These are phyloP conservation scores for Augiades crinisus DNA, from an alignment of 2,888 invertebrate genomes.

Conservation along the genomic window DNA sequence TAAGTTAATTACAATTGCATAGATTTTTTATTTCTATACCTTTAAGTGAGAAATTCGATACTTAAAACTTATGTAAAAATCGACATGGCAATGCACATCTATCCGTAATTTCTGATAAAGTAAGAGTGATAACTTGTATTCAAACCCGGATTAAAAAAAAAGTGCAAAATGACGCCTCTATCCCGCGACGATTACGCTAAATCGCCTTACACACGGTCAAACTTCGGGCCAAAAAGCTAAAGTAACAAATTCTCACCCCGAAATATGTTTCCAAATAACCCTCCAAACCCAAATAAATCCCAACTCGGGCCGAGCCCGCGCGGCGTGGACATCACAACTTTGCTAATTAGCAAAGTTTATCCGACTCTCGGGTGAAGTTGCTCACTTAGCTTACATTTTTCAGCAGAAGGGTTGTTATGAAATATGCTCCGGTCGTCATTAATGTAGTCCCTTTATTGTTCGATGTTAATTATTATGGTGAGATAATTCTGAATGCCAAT, in stretches of 20 bases:
- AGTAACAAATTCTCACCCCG: not conserved
- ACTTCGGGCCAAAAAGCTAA: not conserved
- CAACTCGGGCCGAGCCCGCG: not conserved
- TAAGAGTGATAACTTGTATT: no score
- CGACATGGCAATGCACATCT: no score
- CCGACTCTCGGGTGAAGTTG: slow-evolving; percentile 1
- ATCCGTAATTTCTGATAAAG: no score
- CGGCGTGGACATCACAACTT: slow-evolving; percentile 15
- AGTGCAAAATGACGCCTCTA: no score
- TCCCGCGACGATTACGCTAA: no score
- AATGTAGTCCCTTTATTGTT: not conserved
- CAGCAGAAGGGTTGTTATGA: slow-evolving; percentile 10
- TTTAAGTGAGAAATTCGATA: no score
- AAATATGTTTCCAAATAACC: not conserved
- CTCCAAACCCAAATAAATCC: slow-evolving; percentile 3
- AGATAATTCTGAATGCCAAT: not conserved
- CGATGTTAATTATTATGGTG: not conserved
- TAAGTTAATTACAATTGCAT: no score
- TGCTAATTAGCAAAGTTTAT: slow-evolving; percentile 19
- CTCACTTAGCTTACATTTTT: slow-evolving; percentile 8
- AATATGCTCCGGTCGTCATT: slow-evolving; percentile 5
- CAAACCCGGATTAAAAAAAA: no score
- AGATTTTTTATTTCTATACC: no score
- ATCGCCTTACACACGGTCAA: no score
- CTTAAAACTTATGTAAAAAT: no score